These are phyloP conservation scores for Tolmerus cingulatus DNA, from an alignment of 2,888 invertebrate genomes.

Conservation along the genomic window DNA sequence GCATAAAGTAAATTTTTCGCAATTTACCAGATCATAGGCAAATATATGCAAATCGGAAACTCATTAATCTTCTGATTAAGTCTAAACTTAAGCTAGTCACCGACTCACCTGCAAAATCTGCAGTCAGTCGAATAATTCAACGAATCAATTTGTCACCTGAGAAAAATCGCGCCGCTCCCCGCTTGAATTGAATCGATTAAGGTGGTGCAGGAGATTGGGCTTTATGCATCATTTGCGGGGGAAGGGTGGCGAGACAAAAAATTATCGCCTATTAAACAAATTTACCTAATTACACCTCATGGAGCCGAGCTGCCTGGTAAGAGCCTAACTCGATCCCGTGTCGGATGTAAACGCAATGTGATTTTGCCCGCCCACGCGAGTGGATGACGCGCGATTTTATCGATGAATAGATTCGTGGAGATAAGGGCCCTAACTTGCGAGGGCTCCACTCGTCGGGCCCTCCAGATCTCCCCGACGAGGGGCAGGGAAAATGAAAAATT, in stretches of 20 bases:
- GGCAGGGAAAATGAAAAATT: conserved; percentile 30
- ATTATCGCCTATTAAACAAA: conserved; percentile 28
- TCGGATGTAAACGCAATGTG: neutral
- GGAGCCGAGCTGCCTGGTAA: neutral
- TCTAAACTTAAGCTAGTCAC: neutral
- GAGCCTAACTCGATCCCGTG: neutral
- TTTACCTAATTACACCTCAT: conserved; percentile 27
- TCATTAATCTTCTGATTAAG: neutral
- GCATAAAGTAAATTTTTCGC: neutral
- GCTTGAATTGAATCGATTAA: neutral
- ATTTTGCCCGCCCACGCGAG: conserved; percentile 20
- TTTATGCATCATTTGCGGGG: neutral
- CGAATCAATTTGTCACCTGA: conserved; percentile 11
- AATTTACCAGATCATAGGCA: neutral
- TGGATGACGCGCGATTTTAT: conserved; percentile 25
- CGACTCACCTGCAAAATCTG: neutral
- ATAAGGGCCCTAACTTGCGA: neutral
- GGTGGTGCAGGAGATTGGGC: neutral
- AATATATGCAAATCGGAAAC: neutral
- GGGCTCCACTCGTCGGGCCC: neutral
- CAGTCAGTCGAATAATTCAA: neutral
- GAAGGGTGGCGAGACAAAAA: neutral
- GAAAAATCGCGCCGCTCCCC: neutral
- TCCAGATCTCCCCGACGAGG: neutral
- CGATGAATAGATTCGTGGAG: conserved; percentile 18